Percentiles rank a stretch among this genome's conserved stretches.
phyloP scores from a whole-genome alignment of 1,140 invertebrate genomes.

The Drosophila virilis region DNA sequence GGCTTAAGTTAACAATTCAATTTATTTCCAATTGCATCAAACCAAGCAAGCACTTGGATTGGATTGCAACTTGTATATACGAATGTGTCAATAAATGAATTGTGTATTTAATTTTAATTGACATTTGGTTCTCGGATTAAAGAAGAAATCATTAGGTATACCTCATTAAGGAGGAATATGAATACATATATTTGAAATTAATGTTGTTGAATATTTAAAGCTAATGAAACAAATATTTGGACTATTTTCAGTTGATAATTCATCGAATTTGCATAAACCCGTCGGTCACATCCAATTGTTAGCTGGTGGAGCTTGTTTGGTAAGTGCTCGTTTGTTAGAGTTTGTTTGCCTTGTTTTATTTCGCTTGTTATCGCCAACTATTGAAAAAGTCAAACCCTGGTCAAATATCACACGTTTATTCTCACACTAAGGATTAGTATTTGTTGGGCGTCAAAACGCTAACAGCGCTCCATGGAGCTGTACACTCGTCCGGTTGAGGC shows the following conservation, averaged over 20 bases:
- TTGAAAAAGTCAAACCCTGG: conserved; percentile 35
- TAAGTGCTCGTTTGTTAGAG: conserved; percentile 35
- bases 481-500: conserved; percentile 33
- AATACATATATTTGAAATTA: not conserved
- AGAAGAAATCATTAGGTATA: not conserved
- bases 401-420: conserved; percentile 10
- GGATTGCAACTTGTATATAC: not conserved
- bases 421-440: conserved; percentile 21
- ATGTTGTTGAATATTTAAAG: not conserved
- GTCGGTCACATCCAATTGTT: conserved; percentile 24
- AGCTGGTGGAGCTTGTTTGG: conserved; percentile 20
- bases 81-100: conserved; percentile 1
- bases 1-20: conserved; percentile 1
- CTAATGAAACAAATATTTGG: conserved; percentile 39
- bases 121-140: not conserved
- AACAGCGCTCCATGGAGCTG: conserved; percentile 16
- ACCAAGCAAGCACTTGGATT: not conserved
- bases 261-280: conserved; percentile 28
- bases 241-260: conserved; percentile 46
- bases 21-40: conserved; percentile 13
- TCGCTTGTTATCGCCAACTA: conserved; percentile 39
- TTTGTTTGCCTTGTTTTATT: conserved; percentile 30
- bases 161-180: not conserved
- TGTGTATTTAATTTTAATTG: not conserved
- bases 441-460: conserved; percentile 13